Evolutionary conservation across 2,797 vertebrate species (phyloP).

Genomic region (Mycteria americana): DNA sequence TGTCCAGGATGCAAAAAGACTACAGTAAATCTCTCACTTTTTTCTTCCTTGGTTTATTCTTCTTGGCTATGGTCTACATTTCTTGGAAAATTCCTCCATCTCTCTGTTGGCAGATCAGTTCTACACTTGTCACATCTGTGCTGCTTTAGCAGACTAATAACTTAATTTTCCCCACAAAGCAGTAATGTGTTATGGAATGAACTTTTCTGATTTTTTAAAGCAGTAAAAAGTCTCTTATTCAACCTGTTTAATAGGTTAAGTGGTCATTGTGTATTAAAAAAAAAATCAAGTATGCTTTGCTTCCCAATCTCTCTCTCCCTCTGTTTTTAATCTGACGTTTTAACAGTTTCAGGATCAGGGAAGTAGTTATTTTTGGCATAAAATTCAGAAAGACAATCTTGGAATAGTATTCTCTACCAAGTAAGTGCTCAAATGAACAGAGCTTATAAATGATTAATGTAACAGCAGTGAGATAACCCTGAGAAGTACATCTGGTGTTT

Average conservation of each 20-base stretch:
- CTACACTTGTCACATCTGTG: slow-evolving; percentile 17
- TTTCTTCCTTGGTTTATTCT: background rate
- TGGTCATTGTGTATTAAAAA: slow-evolving; percentile 53
- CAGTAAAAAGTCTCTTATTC: background rate
- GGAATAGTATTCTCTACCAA: slow-evolving; percentile 29
- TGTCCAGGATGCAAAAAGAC: background rate
- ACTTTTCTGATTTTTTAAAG: background rate
- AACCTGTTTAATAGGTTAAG: slow-evolving; percentile 34
- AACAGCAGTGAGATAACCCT: slow-evolving; percentile 47
- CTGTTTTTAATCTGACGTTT: slow-evolving; percentile 8
- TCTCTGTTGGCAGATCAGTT: slow-evolving; percentile 49
- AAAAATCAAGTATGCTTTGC: slow-evolving; percentile 35
- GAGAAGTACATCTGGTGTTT: slow-evolving; percentile 43
- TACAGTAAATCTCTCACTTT: background rate
- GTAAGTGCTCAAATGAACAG: slow-evolving; percentile 35
- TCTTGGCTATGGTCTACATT: background rate
- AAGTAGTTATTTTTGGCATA: slow-evolving; percentile 64
- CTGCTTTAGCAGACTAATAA: slow-evolving; percentile 30
- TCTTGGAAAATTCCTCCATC: slow-evolving; percentile 16
- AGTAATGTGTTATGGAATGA: background rate
- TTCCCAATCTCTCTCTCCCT: background rate
- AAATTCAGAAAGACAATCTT: slow-evolving; percentile 53
- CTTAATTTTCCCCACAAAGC: background rate
- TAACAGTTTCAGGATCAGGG: slow-evolving; percentile 51
- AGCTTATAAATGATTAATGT: slow-evolving; percentile 41